These are phyloP conservation scores for Osmerus eperlanus DNA, from an alignment of 2,113 vertebrate genomes.

Conservation along the genomic window DNA sequence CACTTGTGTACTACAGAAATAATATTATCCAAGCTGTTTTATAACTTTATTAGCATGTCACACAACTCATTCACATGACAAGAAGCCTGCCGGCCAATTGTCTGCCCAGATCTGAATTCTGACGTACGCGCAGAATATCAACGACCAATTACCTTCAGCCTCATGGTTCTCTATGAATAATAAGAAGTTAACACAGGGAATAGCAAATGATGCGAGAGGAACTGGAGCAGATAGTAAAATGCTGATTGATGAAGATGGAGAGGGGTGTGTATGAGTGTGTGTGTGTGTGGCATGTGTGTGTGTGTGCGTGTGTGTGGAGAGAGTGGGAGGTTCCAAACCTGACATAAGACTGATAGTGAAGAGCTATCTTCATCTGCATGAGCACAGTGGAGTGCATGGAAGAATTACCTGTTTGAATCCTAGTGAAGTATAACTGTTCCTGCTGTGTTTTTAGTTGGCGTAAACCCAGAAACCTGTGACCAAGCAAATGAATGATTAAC, in stretches of 20 bases:
- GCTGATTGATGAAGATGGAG: slow-evolving; percentile 24
- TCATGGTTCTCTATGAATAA: slow-evolving; percentile 22
- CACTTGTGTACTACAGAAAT: too few relatives aligned
- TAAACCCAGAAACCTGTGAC: too few relatives aligned
- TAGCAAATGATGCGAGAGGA: slow-evolving; percentile 20
- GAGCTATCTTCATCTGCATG: too few relatives aligned
- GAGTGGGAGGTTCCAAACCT: too few relatives aligned
- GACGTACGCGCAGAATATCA: slow-evolving; percentile 17
- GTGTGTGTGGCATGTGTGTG: background rate
- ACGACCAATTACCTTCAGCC: slow-evolving; percentile 20
- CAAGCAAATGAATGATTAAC: too few relatives aligned
- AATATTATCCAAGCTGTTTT: too few relatives aligned
- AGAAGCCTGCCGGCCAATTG: background rate
- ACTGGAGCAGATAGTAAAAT: slow-evolving; percentile 1
- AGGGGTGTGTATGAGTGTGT: background rate
- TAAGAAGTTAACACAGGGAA: slow-evolving; percentile 35
- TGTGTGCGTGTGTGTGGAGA: background rate
- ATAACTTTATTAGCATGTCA: too few relatives aligned
- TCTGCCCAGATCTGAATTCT: background rate
- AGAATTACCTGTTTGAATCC: too few relatives aligned
- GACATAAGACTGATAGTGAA: too few relatives aligned
- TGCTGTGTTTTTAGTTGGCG: too few relatives aligned
- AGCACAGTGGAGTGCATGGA: too few relatives aligned
- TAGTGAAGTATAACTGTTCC: too few relatives aligned
- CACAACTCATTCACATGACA: background rate